phyloP scores from a whole-genome alignment of 1,140 invertebrate species.

The Atopsyche davidsoni region DNA sequence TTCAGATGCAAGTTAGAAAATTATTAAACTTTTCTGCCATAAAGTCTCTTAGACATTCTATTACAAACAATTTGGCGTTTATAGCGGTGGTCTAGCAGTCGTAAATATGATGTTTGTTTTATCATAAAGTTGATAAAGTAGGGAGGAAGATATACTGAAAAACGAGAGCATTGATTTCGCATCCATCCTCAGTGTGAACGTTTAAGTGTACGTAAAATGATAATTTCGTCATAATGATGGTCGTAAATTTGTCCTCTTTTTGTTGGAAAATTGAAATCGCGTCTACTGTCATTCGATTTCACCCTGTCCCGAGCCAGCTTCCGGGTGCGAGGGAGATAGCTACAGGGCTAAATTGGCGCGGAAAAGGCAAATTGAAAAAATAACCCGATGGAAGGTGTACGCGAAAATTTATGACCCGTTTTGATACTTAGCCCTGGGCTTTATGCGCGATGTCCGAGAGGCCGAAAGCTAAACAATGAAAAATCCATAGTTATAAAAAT shows the following conservation, averaged over 20 bases:
- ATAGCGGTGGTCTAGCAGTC: no score
- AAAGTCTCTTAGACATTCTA: not conserved
- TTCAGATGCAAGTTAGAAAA: no score
- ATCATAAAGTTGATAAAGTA: conserved; percentile 18
- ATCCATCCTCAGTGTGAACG: conserved; percentile 2
- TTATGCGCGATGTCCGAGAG: conserved; percentile 19
- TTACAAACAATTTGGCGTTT: no score
- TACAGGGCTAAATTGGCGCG: not conserved
- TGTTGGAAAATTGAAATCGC: conserved; percentile 24
- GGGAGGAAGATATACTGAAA: conserved; percentile 17
- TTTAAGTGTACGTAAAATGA: conserved; percentile 20
- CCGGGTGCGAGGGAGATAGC: conserved; percentile 5
- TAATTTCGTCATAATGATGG: conserved; percentile 22
- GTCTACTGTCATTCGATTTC: conserved; percentile 20
- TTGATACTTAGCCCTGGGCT: conserved; percentile 21
- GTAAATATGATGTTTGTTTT: conserved; percentile 23
- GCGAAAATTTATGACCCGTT: conserved; percentile 22
- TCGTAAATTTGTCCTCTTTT: conserved; percentile 23
- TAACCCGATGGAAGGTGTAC: conserved; percentile 15
- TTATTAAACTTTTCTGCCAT: no score
- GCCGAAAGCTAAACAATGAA: conserved; percentile 14
- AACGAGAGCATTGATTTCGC: no score
- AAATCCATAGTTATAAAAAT: conserved; percentile 22
- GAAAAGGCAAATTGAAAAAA: conserved; percentile 1
- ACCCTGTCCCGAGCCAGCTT: not conserved